phyloP scores from a whole-genome alignment of 2,888 invertebrate species.

The Subacronicta megacephala region DNA sequence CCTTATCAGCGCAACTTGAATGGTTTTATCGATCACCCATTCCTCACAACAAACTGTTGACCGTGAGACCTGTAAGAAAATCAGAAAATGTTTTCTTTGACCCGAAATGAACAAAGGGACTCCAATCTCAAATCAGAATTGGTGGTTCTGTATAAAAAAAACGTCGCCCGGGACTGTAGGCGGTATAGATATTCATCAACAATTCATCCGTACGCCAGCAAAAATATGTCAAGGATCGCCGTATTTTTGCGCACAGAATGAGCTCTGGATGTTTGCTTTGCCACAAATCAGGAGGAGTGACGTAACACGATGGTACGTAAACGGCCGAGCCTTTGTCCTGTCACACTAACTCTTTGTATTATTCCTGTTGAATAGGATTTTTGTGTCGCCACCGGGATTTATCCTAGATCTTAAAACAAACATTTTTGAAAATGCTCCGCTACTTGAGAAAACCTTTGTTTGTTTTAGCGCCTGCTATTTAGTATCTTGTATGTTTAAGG shows the following conservation, averaged over 20 bases:
- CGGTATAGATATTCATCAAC: conserved; percentile 56
- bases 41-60: conserved; percentile 55
- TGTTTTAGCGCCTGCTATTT: conserved; percentile 29
- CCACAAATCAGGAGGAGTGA: conserved; percentile 74
- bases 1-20: conserved; percentile 47
- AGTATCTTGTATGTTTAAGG: conserved; percentile 23
- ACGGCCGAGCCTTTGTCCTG: conserved; percentile 69
- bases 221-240: conserved; percentile 67
- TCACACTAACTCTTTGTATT: conserved; percentile 72
- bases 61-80: conserved; percentile 36
- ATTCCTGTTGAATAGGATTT: conserved; percentile 63
- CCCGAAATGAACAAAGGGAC: conserved; percentile 58
- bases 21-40: conserved; percentile 44
- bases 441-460: conserved; percentile 36
- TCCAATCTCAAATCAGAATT: conserved; percentile 58
- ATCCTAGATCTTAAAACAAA: conserved; percentile 56
- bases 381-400: conserved; percentile 59
- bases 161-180: conserved; percentile 30
- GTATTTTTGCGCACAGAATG: conserved; percentile 64
- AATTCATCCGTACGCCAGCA: conserved; percentile 51
- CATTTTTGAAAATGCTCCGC: conserved; percentile 39
- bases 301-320: conserved; percentile 65
- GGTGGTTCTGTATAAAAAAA: conserved; percentile 48
- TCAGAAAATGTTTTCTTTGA: conserved; percentile 48
- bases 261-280: conserved; percentile 69